Percentiles rank a stretch among this genome's conserved stretches.
Evolutionary conservation across 2,113 vertebrate genomes (phyloP).

Genomic region (Oryzias celebensis): DNA sequence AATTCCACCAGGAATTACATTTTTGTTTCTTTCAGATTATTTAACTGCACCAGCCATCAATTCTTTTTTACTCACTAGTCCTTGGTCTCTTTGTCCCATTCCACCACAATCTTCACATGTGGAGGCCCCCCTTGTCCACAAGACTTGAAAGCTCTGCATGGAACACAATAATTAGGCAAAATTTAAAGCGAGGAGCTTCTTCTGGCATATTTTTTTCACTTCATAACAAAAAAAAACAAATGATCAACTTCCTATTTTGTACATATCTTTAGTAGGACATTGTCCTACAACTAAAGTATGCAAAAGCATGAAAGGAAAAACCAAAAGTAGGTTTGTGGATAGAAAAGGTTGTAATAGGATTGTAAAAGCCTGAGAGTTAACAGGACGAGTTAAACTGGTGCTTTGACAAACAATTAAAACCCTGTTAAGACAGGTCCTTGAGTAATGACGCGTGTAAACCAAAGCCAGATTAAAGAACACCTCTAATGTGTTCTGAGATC

Average conservation of each 20-base stretch:
- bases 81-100: conserved; percentile 99
- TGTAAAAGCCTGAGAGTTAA: background rate
- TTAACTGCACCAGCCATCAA: background rate
- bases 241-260: too few species aligned
- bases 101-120: conserved; percentile 96
- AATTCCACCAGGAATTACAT: too few species aligned
- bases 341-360: background rate
- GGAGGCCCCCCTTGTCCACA: conserved; percentile 93
- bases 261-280: too few species aligned
- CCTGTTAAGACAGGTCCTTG: conserved; percentile 35
- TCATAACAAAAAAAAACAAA: too few species aligned
- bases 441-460: background rate
- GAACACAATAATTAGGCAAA: background rate
- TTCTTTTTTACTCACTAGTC: conserved; percentile 88
- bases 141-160: conserved; percentile 88
- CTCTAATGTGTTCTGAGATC: too few species aligned
- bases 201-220: too few species aligned
- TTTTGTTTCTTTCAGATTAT: too few species aligned
- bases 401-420: conserved; percentile 22
- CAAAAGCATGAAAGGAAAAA: background rate
- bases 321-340: background rate
- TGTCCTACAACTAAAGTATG: too few species aligned
- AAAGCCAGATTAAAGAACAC: background rate
- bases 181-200: background rate
- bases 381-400: conserved; percentile 34